These are phyloP conservation scores for Anoplolepis gracilipes DNA, from an alignment of 1,140 invertebrate species.

Conservation along the genomic window DNA sequence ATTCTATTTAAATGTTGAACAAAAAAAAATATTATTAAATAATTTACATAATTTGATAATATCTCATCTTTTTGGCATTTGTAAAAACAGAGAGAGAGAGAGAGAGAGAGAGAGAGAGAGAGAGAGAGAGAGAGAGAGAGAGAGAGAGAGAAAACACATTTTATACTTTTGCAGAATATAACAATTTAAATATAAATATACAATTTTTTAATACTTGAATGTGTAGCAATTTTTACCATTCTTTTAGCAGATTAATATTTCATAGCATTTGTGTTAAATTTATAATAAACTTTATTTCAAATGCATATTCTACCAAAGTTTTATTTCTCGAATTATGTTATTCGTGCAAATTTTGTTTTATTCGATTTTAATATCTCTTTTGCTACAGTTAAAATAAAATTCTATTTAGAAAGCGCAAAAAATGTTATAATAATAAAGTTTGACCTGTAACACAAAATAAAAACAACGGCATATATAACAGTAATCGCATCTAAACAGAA, in stretches of 20 bases:
- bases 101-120: too few relatives aligned
- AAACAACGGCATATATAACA: conserved; percentile 29
- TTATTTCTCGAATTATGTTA: background rate
- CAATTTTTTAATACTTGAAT: background rate
- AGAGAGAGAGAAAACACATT: too few relatives aligned
- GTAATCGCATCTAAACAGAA: conserved; percentile 26
- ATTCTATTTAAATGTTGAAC: background rate
- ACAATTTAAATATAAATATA: too few relatives aligned
- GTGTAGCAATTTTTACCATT: background rate
- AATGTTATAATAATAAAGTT: background rate
- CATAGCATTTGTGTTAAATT: background rate
- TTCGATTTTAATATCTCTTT: background rate
- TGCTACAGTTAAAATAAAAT: background rate
- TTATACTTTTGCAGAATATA: background rate
- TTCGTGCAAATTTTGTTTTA: background rate
- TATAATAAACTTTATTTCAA: background rate
- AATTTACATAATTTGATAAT: background rate
- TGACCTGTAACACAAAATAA: background rate
- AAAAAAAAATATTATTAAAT: conserved; percentile 10
- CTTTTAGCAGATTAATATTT: background rate
- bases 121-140: too few relatives aligned
- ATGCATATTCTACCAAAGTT: background rate
- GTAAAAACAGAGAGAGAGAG: too few relatives aligned
- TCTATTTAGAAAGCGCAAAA: background rate
- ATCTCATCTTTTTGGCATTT: background rate